Conservation (phyloP, 2,888 invertebrate genomes). For the Oscheius sp. region DNA sequence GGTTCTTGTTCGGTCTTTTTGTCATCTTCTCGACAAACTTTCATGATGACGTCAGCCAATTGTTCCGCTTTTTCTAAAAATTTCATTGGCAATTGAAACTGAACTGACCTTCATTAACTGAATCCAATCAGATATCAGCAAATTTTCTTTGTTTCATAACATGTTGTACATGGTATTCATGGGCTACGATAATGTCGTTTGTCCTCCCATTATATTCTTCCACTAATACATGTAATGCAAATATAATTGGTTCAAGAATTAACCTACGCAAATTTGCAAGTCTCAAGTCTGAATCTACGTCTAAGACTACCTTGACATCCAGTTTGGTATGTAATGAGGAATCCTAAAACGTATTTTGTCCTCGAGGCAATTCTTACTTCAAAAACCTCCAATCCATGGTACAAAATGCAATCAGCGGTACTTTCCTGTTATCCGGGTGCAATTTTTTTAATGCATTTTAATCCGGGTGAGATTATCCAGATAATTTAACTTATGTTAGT, state of each 20-base stretch:
- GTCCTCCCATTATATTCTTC: background rate
- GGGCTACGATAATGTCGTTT: background rate
- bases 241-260: too few relatives aligned
- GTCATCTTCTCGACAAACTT: background rate
- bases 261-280: slow-evolving; percentile 1
- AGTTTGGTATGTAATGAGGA: background rate
- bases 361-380: background rate
- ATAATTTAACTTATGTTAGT: too few relatives aligned
- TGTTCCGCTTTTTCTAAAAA: slow-evolving; percentile 23
- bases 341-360: background rate
- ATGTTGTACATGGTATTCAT: background rate
- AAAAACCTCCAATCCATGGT: slow-evolving; percentile 4
- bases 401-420: slow-evolving; percentile 19
- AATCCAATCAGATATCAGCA: slow-evolving; percentile 20
- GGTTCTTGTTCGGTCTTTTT: background rate
- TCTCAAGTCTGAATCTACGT: slow-evolving; percentile 16
- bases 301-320: slow-evolving; percentile 19
- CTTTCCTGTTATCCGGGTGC: too few relatives aligned
- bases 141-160: slow-evolving; percentile 7
- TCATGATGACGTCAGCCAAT: slow-evolving; percentile 12
- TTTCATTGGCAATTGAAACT: too few relatives aligned
- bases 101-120: slow-evolving; percentile 8
- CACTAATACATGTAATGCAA: too few relatives aligned
- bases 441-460: too few relatives aligned
- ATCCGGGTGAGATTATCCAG: too few relatives aligned